Percentiles rank a stretch among this genome's conserved stretches.
Evolutionary conservation across 2,797 vertebrate species (phyloP).

Genomic region (Premnoplex brunnescens): DNA sequence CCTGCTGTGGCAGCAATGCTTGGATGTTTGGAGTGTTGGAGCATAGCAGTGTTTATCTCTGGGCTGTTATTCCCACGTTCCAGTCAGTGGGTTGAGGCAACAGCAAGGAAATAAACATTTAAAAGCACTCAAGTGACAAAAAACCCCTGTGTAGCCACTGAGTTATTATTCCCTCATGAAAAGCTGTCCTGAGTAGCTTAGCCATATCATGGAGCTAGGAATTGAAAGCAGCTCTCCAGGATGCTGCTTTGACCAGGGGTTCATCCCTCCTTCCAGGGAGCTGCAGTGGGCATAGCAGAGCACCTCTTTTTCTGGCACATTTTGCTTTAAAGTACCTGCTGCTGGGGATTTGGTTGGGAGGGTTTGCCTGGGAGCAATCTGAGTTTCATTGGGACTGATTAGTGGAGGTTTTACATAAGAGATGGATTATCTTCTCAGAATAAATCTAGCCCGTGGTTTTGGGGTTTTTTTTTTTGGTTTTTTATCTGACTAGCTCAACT

Average conservation of each 20-base stretch:
- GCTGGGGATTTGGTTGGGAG: constrained; percentile 9
- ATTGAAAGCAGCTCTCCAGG: neutral
- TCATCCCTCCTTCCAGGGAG: neutral
- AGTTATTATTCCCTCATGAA: neutral
- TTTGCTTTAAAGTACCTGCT: neutral
- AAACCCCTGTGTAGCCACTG: neutral
- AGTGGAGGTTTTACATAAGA: constrained; percentile 52
- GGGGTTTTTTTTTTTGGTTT: fast-evolving
- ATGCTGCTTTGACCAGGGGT: neutral
- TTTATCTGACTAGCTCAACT: neutral
- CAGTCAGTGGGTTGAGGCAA: neutral
- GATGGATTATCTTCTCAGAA: constrained; percentile 37
- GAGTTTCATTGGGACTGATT: neutral
- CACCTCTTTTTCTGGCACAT: neutral
- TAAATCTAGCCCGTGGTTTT: neutral
- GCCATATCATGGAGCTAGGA: neutral
- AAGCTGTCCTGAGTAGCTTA: neutral
- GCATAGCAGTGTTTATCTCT: neutral
- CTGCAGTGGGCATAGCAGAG: neutral
- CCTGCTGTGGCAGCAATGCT: neutral
- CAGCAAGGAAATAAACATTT: neutral
- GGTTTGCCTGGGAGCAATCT: neutral
- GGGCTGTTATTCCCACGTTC: neutral
- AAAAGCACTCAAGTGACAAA: neutral
- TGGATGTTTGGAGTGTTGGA: neutral